Base-by-base conservation (phyloP, 1,140 invertebrate genomes). In the Andrena cerasifolii region DNA sequence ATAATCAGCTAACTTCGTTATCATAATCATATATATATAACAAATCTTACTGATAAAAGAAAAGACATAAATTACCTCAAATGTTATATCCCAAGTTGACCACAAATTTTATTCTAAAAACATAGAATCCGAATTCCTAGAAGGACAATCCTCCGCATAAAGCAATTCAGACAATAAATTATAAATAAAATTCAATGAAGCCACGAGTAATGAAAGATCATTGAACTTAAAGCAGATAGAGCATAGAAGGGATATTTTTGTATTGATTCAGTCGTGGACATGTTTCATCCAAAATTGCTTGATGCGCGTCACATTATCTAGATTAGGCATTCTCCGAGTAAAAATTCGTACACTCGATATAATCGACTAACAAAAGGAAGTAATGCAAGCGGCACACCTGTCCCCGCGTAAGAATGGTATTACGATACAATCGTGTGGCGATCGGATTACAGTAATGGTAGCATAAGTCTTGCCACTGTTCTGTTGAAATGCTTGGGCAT, bases 101-200 rank as follows among this genome's bases (percentile, higher is more conserved):
- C 18, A 68, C 63, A 76, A 82, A 79, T 63, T 72, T 78, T 71
- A 82, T 84, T 88, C 80, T 84, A 83, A 85, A 86, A 40, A 76
- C 56, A 63, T 63, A 71, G 59, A 85, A 75, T 84, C 58, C 79
- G 66, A 80, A 84, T 85, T 85, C 75, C 79, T 80, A 80, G 62
- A 82, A 86, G 78, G 89, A 91, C 88, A 90, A 91, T 91, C 87
- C 86, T 91, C 74, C 78, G 72, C 80, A 84, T 84, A 82, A 89
- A 91, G 88, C 86, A 92, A 91, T 91, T 77, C 89, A 89, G 91
- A 92, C 91, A 92, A 92, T 92, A 92, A 91, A 89, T 86, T 84
- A 83, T 84, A 79, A 78, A 84, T 54, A 59, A 79, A 78, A 87
- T 87, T 85, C 28, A 67, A 77, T 83, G 47, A 81, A 84, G 86